A percentile compares a stretch with the other conserved stretches of the same genome.
phyloP scores from a whole-genome alignment of 2,797 vertebrate species.

The Sparus aurata region DNA sequence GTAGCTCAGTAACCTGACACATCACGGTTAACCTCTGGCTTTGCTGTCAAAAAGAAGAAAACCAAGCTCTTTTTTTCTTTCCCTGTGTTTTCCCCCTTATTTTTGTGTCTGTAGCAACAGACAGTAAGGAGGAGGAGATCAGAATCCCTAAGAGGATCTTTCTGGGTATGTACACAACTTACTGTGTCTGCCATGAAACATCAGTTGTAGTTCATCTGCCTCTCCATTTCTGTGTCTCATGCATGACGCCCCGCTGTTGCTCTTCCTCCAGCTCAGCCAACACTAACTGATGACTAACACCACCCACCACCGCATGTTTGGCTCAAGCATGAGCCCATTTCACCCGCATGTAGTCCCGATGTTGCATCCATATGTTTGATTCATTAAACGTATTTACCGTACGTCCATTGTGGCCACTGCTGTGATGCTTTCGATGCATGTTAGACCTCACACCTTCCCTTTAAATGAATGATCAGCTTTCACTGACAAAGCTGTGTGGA shows the following conservation, averaged over 20 bases:
- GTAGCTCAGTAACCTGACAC: background rate
- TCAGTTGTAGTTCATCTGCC: slow-evolving; percentile 69
- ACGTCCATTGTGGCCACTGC: background rate
- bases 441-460: background rate
- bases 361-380: slow-evolving; percentile 13
- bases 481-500: background rate
- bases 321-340: slow-evolving; percentile 47
- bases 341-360: slow-evolving; percentile 36
- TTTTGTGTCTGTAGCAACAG: slow-evolving; percentile 90
- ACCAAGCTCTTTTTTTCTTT: slow-evolving; percentile 59
- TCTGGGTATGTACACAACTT: slow-evolving; percentile 93
- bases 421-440: slow-evolving; percentile 49
- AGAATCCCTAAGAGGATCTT: slow-evolving; percentile 93
- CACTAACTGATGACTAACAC: slow-evolving; percentile 57
- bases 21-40: slow-evolving; percentile 16
- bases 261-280: slow-evolving; percentile 5
- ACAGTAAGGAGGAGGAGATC: slow-evolving; percentile 97
- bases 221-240: slow-evolving; percentile 54
- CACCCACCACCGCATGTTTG: slow-evolving; percentile 13
- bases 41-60: slow-evolving; percentile 49
- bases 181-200: slow-evolving; percentile 72
- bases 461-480: background rate
- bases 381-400: background rate
- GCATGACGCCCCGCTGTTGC: slow-evolving; percentile 50
- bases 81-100: slow-evolving; percentile 42